phyloP scores from a whole-genome alignment of 2,888 invertebrate genomes.

The Capitulum mitella region DNA sequence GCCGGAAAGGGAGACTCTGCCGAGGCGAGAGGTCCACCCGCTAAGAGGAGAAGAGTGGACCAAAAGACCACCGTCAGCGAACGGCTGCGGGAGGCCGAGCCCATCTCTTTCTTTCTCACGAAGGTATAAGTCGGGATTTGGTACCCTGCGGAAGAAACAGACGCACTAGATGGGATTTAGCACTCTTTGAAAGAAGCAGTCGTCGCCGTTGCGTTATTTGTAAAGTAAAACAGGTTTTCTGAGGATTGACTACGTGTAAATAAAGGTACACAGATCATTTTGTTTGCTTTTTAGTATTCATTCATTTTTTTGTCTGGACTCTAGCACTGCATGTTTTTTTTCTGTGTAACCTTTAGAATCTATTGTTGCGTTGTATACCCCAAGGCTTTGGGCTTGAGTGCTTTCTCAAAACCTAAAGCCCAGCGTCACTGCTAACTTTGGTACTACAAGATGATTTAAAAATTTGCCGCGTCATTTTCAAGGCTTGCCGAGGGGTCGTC shows the following conservation, averaged over 20 bases:
- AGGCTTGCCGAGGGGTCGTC: background rate
- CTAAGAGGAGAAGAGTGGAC: background rate
- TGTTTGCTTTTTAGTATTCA: no score
- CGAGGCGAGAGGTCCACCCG: no score
- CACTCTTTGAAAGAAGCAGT: no score
- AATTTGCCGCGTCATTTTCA: background rate
- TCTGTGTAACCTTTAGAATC: no score
- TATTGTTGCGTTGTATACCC: no score
- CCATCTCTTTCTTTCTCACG: background rate
- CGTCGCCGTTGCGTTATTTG: background rate
- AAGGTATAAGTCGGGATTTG: background rate
- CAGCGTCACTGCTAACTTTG: background rate
- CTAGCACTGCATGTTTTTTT: no score
- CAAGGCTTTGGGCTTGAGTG: no score
- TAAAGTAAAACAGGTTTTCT: background rate
- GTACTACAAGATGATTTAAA: background rate
- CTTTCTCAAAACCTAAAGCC: no score
- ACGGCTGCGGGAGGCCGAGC: background rate
- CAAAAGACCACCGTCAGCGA: background rate
- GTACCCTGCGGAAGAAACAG: background rate
- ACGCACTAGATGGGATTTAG: background rate
- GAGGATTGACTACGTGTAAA: no score
- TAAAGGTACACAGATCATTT: no score
- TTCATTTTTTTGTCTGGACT: no score
- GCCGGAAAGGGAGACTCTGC: no score